These are phyloP conservation scores for Elgaria multicarinata DNA, from an alignment of 2,113 vertebrate species.

Conservation along the genomic window DNA sequence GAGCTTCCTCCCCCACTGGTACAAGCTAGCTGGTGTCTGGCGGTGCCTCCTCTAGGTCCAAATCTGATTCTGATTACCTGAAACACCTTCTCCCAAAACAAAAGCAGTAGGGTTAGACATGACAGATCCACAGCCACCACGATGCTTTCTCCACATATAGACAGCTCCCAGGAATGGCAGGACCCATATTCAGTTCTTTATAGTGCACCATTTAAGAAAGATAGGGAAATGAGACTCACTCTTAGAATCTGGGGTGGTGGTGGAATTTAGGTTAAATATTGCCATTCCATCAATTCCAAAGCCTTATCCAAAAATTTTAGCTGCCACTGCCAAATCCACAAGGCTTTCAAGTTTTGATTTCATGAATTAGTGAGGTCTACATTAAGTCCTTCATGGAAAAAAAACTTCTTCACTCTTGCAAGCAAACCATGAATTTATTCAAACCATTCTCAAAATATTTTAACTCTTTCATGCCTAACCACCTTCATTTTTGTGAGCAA, in stretches of 20 bases:
- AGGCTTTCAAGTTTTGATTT: not conserved
- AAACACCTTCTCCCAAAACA: too few relatives aligned
- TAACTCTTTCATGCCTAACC: not conserved
- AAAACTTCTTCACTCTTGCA: not conserved
- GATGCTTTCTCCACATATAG: too few relatives aligned
- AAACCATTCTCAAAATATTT: not conserved
- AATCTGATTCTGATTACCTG: too few relatives aligned
- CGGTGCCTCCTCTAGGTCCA: too few relatives aligned
- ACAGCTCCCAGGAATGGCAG: too few relatives aligned
- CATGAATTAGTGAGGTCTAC: not conserved
- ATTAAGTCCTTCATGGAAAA: not conserved
- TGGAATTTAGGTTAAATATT: not conserved
- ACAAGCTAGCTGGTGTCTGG: too few relatives aligned
- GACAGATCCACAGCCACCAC: too few relatives aligned
- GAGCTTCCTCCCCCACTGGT: too few relatives aligned
- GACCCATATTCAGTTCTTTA: not conserved
- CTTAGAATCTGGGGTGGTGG: not conserved
- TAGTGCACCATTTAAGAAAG: not conserved
- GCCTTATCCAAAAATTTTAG: not conserved
- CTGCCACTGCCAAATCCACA: not conserved
- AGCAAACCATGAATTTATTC: not conserved
- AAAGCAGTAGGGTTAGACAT: too few relatives aligned
- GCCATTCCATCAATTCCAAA: constrained; percentile 1
- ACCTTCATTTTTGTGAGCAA: not conserved
- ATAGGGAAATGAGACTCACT: not conserved